Evolutionary conservation across 2,888 invertebrate species (phyloP), one percentile per base, ranked within the genome.

Genomic region (Himalopsyche kuldschensis): DNA sequence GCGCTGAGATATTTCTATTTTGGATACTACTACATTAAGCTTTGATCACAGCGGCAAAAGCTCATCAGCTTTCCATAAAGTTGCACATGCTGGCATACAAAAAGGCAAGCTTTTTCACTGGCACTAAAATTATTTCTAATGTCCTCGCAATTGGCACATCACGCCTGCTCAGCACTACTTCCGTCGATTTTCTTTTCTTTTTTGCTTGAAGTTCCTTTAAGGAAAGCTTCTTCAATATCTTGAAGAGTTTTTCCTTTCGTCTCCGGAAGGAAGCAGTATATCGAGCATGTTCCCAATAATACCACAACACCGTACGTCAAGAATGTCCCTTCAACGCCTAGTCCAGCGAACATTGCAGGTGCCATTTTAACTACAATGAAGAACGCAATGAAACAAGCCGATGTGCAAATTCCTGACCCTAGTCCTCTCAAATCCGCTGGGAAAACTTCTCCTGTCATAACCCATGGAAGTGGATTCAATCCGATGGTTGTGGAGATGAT

Each of bases 391-490:
- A 94, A 95, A 0, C 93, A 93, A 41, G 93, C 92, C n/a, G 93
- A 93, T 0, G 94, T 92, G 79, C 94, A 93, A 11, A 95, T 90
- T 0, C 95, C 95, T 0, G 95, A 94, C 0, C 95, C 95, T 0
- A 94, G 88, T 0, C 95, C 95, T 46, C 94, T 90, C 0, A 92
- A 91, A 82, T 90, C 91, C 0, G 92, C 91, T 0, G 95, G 93
- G 87, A 95, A 95, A 0, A 96, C 90, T 89, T 96, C 96, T 0
- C 95, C 95, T 86, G 94, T 94, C 93, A 96, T 93, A 41, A 95
- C 93, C 94, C 95, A 96, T 0, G 95, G 95, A 79, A 96, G 88
- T 0, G 95, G 94, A 15, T 94, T 92, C 24, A 94, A 88, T 0
- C 95, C 95, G 80, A 94, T 90, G 0, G 93, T 92, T 78, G 94